phyloP scores from a whole-genome alignment of 2,113 vertebrate species.

The Pedionomus torquatus region DNA sequence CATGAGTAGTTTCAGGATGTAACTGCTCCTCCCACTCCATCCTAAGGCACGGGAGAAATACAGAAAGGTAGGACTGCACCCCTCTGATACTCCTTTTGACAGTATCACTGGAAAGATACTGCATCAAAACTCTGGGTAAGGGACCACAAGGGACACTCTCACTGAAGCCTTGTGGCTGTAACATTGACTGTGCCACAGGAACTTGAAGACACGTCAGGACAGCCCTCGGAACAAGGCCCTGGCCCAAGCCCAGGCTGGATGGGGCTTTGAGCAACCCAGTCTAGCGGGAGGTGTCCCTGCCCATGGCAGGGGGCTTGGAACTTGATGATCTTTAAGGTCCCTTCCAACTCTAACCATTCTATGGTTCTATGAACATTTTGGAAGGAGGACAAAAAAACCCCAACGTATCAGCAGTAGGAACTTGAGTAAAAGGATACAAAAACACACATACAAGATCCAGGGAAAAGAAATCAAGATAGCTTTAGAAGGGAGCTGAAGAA shows the following conservation, averaged over 20 bases:
- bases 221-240: not conserved
- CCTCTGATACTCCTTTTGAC: not conserved
- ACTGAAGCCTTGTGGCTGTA: not conserved
- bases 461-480: not conserved
- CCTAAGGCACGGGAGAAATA: not conserved
- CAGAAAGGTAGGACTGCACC: not conserved
- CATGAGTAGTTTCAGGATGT: not conserved
- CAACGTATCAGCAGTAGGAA: not conserved
- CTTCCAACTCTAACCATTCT: no score
- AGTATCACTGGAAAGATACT: not conserved
- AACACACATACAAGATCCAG: fast-evolving
- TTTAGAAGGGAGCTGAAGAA: not conserved
- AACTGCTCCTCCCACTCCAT: not conserved
- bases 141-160: not conserved
- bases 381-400: not conserved
- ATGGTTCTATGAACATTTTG: no score
- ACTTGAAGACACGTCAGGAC: not conserved
- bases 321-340: no score
- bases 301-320: no score
- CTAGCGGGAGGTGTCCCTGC: no score
- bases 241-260: no score
- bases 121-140: not conserved
- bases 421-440: not conserved
- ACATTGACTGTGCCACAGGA: not conserved
- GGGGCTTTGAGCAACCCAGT: no score